Base-by-base conservation (phyloP, 2,888 invertebrate species). In the Agonopterix heracliana region DNA sequence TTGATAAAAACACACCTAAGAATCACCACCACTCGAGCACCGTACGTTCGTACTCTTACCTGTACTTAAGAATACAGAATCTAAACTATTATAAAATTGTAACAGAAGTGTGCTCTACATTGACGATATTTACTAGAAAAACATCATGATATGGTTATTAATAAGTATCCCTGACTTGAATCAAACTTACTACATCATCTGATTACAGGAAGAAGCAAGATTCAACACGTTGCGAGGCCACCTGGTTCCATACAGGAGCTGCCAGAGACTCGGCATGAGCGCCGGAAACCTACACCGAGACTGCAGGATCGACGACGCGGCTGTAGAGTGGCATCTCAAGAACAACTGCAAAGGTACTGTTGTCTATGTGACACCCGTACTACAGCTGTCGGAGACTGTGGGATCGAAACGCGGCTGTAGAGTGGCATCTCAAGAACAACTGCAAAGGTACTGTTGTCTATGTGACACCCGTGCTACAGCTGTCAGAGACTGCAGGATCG, bases 171-270 rank as follows among this genome's bases (percentile, higher is more conserved):
- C n/a, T 48, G 71, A 2, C 43, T 70, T n/a, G 66, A 67, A 14
- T 56, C 54, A 10, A 57, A 58, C 11, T 13, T 59, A 26, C 52
- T 46, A 7, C 57, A n/a, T n/a, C n/a, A n/a, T n/a, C 26, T 26
- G 26, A 5, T 26, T 77, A 50, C 71, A 72, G 48, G 57, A 59
- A 1, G 81, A 84, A 42, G 67, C 60, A 46, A 77, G 74, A 50
- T 85, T 78, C 61, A 90, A 73, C 47, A 85, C 87, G 0, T 46
- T 89, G 54, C 63, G 89, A 50, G 79, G 90, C 44, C 71, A 90
- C 66, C 59, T 90, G 59, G 83, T 85, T 0, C 83, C 81, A 4
- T 85, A 84, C 43, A 72, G 81, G 14, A 66, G 69, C 0, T 86
- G 86, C 53, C 80, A 76, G 44, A 66, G 83, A 13, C 49, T 85